phyloP scores from a whole-genome alignment of 2,797 vertebrate species.

The Smutsia gigantea region DNA sequence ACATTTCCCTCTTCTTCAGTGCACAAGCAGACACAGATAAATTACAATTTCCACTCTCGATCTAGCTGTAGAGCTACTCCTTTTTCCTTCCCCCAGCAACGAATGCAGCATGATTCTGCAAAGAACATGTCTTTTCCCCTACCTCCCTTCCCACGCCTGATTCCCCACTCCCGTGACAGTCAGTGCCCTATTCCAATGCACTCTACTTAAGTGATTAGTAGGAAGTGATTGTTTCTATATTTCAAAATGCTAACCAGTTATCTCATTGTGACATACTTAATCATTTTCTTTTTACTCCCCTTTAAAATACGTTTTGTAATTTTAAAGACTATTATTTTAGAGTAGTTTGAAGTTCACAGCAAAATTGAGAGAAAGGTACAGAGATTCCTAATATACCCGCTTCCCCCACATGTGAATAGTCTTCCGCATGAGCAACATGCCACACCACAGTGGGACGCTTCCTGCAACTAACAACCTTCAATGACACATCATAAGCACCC shows the following conservation, averaged over 20 bases:
- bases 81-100: background rate
- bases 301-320: background rate
- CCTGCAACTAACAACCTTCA: background rate
- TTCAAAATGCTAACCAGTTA: slow-evolving; percentile 17
- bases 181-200: background rate
- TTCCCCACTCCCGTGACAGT: background rate
- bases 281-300: background rate
- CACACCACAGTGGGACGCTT: background rate
- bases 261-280: background rate
- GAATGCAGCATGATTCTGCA: background rate
- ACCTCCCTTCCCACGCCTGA: background rate
- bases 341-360: background rate
- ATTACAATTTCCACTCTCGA: background rate
- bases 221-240: background rate
- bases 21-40: background rate
- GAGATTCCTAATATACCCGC: background rate
- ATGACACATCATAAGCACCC: background rate
- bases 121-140: background rate
- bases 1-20: background rate
- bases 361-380: background rate
- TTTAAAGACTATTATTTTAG: background rate
- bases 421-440: background rate
- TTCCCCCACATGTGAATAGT: background rate
- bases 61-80: background rate
- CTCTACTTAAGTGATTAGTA: background rate